A percentile compares a stretch with the other conserved stretches of the same genome.
Evolutionary conservation across 2,888 invertebrate species (phyloP).

Genomic region (Ormyrus thymus): DNA sequence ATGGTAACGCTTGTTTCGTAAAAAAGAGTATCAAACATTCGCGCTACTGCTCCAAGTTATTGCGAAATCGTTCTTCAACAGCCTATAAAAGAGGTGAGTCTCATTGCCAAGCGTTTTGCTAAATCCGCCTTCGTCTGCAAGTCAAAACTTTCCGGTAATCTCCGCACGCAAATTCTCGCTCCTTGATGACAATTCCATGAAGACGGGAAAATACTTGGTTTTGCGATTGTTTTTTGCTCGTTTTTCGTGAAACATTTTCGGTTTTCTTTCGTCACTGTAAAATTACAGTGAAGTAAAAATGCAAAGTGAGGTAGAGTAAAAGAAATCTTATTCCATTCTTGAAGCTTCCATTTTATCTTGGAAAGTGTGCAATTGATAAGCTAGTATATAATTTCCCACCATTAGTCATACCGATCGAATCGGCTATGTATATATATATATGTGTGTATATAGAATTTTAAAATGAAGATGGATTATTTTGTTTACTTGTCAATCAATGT

Average conservation of each 20-base stretch:
- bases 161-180: neutral
- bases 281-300: slow-evolving; percentile 11
- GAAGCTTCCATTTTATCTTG: neutral
- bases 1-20: slow-evolving; percentile 36
- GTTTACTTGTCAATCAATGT: neutral
- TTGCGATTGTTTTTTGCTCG: too few species aligned
- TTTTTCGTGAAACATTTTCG: too few species aligned
- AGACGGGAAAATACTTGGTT: too few species aligned
- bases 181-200: neutral
- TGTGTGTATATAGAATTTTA: too few species aligned
- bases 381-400: slow-evolving; percentile 7
- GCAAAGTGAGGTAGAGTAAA: slow-evolving; percentile 34
- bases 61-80: slow-evolving; percentile 35
- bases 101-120: slow-evolving; percentile 24
- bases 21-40: slow-evolving; percentile 34
- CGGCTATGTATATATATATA: neutral
- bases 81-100: slow-evolving; percentile 45
- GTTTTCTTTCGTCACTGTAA: neutral
- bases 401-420: slow-evolving; percentile 27
- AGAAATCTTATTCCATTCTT: slow-evolving; percentile 6
- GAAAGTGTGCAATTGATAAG: slow-evolving; percentile 21
- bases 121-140: neutral
- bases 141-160: slow-evolving; percentile 12
- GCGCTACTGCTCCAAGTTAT: slow-evolving; percentile 26
- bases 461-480: slow-evolving; percentile 4